Base-by-base conservation (phyloP, 2,888 invertebrate genomes). In the Eristalis intricaria region DNA sequence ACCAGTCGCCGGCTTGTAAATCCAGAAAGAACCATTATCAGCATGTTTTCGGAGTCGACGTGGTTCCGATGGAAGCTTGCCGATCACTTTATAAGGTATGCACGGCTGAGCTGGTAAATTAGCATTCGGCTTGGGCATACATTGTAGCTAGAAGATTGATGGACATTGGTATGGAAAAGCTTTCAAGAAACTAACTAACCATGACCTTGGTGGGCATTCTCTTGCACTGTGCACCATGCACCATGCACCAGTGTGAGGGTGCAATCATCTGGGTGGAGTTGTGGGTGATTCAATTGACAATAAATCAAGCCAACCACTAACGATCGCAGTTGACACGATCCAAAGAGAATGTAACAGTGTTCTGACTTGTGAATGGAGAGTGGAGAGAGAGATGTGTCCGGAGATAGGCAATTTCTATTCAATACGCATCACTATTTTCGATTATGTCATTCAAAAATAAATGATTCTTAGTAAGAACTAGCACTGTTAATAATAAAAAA, bases 1-100 rank as follows among this genome's bases (percentile, higher is more conserved):
- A 60, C 50, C 40, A 40, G 26, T 32, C 29, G 13, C 32, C 40
- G 19, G 63, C 75, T 81, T 75, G 69, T 75, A 70, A 81, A 81
- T 75, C 56, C 50, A 50, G 19, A 58, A 64, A 84, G 60, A 84
- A 74, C 66, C 75, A 80, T 70, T 84, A 84, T 84, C 75, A 80
- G 75, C 75, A 22, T 70, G 80, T 66, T 80, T 80, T 71, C 75
- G 70, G 66, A 70, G 58, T 73, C 35, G 22, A 26, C 22, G 61
- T 19, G 61, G 19, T 50, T 63, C 43, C 73, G 63, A 29, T 84
- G 70, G 75, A 61, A 80, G 68, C 70, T 40, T 40, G 58, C 15
- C 50, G 64, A 32, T 61, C 64, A 56, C 80, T 71, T 75, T 63
- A 80, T 80, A 84, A 40, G 84, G 84, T 23, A 50, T 38, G 15